Evolutionary conservation across 1,140 invertebrate genomes (phyloP).

Genomic region (Cotesia typhae): DNA sequence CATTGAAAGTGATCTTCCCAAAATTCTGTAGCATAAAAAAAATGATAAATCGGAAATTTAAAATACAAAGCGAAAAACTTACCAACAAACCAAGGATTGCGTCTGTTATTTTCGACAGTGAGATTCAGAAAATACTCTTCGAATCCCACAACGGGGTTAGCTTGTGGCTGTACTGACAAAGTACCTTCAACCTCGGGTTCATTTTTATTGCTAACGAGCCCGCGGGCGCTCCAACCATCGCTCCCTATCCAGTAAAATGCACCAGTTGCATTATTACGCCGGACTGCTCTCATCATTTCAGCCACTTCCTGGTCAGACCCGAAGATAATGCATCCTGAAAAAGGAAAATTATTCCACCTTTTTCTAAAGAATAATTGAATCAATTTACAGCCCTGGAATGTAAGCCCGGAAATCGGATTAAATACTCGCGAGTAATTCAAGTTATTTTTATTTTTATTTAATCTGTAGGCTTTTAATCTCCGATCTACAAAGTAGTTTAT

Average conservation of each 20-base stretch:
- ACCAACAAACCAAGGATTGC: constrained; percentile 96
- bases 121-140: constrained; percentile 88
- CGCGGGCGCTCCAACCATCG: constrained; percentile 90
- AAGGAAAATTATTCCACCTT: constrained; percentile 4
- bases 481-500: neutral
- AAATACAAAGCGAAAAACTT: constrained; percentile 52
- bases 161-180: constrained; percentile 88
- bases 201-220: constrained; percentile 85
- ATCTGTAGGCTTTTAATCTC: too few relatives aligned
- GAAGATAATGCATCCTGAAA: constrained; percentile 91
- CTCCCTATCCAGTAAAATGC: constrained; percentile 95
- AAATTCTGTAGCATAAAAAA: constrained; percentile 74
- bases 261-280: constrained; percentile 86
- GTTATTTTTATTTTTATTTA: neutral
- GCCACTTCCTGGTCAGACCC: constrained; percentile 96
- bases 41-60: neutral
- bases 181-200: constrained; percentile 91
- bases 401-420: too few relatives aligned
- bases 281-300: constrained; percentile 90
- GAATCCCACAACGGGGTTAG: constrained; percentile 86
- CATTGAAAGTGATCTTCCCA: constrained; percentile 93
- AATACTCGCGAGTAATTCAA: too few relatives aligned
- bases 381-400: too few relatives aligned
- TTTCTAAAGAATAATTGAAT: neutral
- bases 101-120: constrained; percentile 84